Conservation (phyloP, 2,113 vertebrate species). For the Crotalus viridis region DNA sequence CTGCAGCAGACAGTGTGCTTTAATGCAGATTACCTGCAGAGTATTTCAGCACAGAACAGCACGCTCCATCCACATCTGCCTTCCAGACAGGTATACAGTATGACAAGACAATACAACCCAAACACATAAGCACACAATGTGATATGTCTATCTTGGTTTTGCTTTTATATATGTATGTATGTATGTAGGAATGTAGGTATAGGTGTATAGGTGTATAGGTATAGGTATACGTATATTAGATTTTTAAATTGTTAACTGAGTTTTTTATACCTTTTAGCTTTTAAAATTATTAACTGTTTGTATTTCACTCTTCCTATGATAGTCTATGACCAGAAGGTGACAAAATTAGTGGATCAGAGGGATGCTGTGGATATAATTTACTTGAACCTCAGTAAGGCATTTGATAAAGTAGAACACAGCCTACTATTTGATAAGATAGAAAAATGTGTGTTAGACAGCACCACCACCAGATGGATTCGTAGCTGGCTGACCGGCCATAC, state of each 20-base stretch:
- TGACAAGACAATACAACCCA: background rate
- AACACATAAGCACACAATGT: rapidly evolving
- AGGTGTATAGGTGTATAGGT: too few species aligned
- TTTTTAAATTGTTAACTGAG: background rate
- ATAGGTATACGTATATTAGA: too few species aligned
- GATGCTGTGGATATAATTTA: too few species aligned
- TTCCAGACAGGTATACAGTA: rapidly evolving
- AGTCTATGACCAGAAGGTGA: background rate
- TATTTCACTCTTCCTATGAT: background rate
- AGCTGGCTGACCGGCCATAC: too few species aligned
- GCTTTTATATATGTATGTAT: background rate
- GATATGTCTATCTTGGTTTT: background rate
- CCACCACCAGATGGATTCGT: too few species aligned
- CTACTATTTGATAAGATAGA: too few species aligned
- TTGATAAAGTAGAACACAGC: too few species aligned
- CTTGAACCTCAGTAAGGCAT: too few species aligned
- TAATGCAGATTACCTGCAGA: background rate
- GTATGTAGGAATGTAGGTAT: too few species aligned
- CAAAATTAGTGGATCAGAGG: too few species aligned
- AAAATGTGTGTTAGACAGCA: too few species aligned
- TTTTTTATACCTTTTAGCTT: background rate
- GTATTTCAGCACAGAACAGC: background rate
- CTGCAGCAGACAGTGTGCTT: background rate
- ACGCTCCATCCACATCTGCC: background rate
- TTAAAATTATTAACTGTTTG: background rate